Conservation (phyloP, 2,113 vertebrate genomes). For the Canis aureus region DNA sequence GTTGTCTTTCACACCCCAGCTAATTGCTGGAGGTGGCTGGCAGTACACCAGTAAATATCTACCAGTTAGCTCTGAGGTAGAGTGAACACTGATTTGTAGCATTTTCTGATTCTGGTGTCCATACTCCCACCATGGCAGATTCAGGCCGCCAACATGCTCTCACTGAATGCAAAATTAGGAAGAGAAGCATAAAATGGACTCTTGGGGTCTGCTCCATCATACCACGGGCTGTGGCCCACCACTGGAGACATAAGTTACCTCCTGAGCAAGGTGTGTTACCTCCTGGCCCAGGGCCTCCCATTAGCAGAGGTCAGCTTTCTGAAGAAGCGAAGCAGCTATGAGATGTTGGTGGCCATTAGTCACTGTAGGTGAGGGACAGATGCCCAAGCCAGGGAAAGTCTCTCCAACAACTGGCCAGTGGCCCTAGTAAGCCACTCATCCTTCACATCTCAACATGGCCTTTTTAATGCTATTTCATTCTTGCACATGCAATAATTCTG, state of each 20-base stretch:
- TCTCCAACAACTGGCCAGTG: not conserved
- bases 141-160: not conserved
- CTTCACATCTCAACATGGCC: not conserved
- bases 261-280: not conserved
- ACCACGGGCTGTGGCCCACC: not conserved
- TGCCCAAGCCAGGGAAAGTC: not conserved
- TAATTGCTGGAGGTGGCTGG: not conserved
- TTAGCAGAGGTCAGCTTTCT: not conserved
- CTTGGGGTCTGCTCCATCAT: not conserved
- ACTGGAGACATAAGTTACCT: not conserved
- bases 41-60: not conserved
- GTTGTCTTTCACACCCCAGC: not conserved
- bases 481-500: not conserved
- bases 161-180: not conserved
- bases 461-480: not conserved
- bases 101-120: not conserved
- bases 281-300: not conserved
- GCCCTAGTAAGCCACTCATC: not conserved
- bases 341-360: not conserved
- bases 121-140: not conserved
- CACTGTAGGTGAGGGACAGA: not conserved
- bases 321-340: not conserved
- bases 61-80: not conserved
- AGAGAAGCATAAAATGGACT: not conserved
- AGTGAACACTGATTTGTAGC: not conserved